Evolutionary conservation across 2,888 invertebrate species (phyloP), one percentile per base, ranked within the genome.

Genomic region (Abscondita cerata): DNA sequence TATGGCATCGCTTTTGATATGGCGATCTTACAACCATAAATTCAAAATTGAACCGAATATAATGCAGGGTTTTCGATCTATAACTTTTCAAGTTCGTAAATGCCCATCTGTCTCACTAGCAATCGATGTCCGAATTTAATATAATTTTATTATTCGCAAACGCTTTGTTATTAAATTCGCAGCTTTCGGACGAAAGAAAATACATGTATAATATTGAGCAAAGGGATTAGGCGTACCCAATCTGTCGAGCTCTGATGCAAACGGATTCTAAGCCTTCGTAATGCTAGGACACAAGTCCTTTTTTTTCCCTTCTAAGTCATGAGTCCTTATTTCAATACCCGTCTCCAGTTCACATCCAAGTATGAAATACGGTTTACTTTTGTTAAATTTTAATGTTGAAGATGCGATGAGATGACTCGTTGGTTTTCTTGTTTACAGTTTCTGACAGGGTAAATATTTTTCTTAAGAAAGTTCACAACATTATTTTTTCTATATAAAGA

Each of bases 161-260:
- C n/a, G n/a, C n/a, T n/a, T n/a, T n/a, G n/a, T n/a, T n/a, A n/a
- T n/a, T n/a, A n/a, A n/a, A n/a, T n/a, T n/a, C n/a, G n/a, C n/a
- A n/a, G n/a, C 52, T 31, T n/a, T 57, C 52, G 46, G 55, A n/a
- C 52, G 52, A 63, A 50, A 59, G 50, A 64, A 64, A 64, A 76
- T 76, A 75, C n/a, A n/a, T n/a, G n/a, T 76, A 75, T 78, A 75
- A 76, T 78, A 78, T 78, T 73, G 76, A 75, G 75, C 73, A 75
- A 68, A 68, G 77, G n/a, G 78, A 80, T 80, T 80, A 79, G 75
- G 76, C 73, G 73, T 75, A 78, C 76, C 77, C 79, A 79, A 80
- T 80, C 77, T 80, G 76, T 76, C 76, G 75, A 74, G 76, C 74
- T 75, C 72, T 75, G 74, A 73, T 74, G 69, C 73, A 73, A 72